Conservation (phyloP, 2,797 vertebrate genomes). For the Novumbra hubbsi region DNA sequence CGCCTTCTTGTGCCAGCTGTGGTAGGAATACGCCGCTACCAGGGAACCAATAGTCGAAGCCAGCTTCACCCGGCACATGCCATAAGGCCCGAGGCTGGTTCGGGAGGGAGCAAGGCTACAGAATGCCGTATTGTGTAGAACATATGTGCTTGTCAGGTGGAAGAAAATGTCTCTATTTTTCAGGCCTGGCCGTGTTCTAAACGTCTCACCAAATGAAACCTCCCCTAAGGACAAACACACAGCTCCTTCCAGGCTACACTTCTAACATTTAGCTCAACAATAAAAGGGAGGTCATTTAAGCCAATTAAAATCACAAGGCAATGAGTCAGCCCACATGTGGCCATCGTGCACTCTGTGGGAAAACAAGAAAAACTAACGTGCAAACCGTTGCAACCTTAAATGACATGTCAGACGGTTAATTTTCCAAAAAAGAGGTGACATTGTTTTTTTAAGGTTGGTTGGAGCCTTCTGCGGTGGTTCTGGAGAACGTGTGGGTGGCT, state of each 20-base stretch:
- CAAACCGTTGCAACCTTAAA: constrained; percentile 42
- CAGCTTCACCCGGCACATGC: constrained; percentile 55
- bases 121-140: background rate
- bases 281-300: constrained; percentile 79
- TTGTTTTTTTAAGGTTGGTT: constrained; percentile 13
- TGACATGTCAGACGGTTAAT: background rate
- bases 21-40: constrained; percentile 25
- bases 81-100: constrained; percentile 49
- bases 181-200: background rate
- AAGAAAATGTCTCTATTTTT: background rate
- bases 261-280: constrained; percentile 68
- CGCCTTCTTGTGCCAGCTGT: constrained; percentile 17
- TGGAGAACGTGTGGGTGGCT: constrained; percentile 15
- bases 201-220: background rate
- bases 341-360: constrained; percentile 67
- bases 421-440: constrained; percentile 25
- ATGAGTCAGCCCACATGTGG: constrained; percentile 72
- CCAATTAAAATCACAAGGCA: constrained; percentile 71
- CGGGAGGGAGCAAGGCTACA: background rate
- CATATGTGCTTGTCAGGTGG: background rate
- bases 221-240: constrained; percentile 71
- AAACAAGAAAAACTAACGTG: constrained; percentile 46
- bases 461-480: background rate
- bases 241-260: constrained; percentile 66
- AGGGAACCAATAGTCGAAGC: constrained; percentile 44